phyloP scores from a whole-genome alignment of 2,113 vertebrate species.

The Hippolais icterina region DNA sequence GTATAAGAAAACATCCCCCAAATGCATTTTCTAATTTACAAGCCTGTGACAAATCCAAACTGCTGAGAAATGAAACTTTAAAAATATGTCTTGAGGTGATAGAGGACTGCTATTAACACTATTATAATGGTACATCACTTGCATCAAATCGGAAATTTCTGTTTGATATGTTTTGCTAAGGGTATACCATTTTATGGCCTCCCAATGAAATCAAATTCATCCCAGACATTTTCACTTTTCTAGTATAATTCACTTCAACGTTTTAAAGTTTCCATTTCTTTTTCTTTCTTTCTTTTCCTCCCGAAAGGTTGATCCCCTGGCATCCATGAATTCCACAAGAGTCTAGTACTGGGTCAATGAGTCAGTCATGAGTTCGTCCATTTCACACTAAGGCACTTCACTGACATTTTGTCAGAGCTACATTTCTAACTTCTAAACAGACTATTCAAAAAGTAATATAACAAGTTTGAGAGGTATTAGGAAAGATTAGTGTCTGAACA shows the following conservation, averaged over 20 bases:
- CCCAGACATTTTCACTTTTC: constrained; percentile 82
- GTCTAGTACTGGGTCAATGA: constrained; percentile 87
- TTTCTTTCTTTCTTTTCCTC: constrained; percentile 69
- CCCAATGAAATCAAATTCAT: constrained; percentile 74
- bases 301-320: constrained; percentile 78
- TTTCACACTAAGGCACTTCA: constrained; percentile 86
- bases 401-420: constrained; percentile 86
- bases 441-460: constrained; percentile 77
- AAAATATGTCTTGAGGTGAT: constrained; percentile 73
- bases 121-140: constrained; percentile 73
- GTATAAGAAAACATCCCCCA: constrained; percentile 69
- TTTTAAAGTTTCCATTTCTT: constrained; percentile 84
- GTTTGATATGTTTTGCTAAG: constrained; percentile 74
- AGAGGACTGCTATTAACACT: constrained; percentile 75
- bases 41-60: constrained; percentile 74
- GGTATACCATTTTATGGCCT: constrained; percentile 71
- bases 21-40: constrained; percentile 78
- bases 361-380: constrained; percentile 83
- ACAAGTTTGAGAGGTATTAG: constrained; percentile 73
- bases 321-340: constrained; percentile 87
- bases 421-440: constrained; percentile 76
- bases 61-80: constrained; percentile 76
- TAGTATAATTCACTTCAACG: constrained; percentile 81
- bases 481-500: constrained; percentile 62
- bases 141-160: constrained; percentile 74